phyloP scores from a whole-genome alignment of 1,140 invertebrate genomes.

The Meloidogyne chitwoodi region DNA sequence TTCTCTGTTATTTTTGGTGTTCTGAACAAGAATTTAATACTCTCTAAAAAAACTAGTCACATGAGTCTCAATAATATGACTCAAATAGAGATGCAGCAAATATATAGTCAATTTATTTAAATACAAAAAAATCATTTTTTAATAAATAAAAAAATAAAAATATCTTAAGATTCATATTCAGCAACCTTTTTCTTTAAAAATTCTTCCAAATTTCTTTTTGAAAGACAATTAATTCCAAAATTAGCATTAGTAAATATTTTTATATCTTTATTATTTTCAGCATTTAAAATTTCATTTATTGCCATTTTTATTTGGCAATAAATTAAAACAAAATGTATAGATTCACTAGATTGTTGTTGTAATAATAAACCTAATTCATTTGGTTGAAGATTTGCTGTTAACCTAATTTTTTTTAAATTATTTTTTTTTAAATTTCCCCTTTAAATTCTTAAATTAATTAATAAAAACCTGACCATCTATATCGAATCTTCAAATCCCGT shows the following conservation, averaged over 20 bases:
- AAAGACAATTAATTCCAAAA: constrained; percentile 16
- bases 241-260: constrained; percentile 10
- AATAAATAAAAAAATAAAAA: background rate
- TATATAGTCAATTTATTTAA: no score
- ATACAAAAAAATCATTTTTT: no score
- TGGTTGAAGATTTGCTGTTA: constrained; percentile 16
- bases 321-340: background rate
- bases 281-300: background rate
- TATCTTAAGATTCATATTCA: background rate
- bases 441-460: no score
- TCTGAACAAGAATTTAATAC: no score
- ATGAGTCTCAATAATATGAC: no score
- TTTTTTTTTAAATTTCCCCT: background rate
- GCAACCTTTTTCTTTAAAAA: constrained; percentile 5
- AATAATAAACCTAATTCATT: constrained; percentile 4
- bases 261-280: background rate
- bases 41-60: no score
- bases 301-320: constrained; percentile 1
- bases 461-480: constrained; percentile 14
- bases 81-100: no score
- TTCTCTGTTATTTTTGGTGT: no score
- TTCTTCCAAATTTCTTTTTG: constrained; percentile 16
- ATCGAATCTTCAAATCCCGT: constrained; percentile 3
- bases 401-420: background rate
- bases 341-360: background rate